Evolutionary conservation across 92 coral and sea anemone genomes (phyloP).

Genomic region (Actinostola sp.): DNA sequence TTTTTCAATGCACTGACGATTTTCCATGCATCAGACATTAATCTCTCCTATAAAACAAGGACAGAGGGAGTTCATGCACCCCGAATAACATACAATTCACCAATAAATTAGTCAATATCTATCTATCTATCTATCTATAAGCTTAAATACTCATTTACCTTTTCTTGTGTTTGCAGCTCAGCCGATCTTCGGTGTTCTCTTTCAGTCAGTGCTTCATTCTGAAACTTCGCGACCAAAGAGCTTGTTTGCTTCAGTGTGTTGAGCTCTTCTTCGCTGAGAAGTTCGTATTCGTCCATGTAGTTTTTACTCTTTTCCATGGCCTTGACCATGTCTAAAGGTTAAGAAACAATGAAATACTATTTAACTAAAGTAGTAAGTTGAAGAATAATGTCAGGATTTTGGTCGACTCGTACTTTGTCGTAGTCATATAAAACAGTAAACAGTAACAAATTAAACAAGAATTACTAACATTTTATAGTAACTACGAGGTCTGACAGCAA

Average conservation of each 20-base stretch:
- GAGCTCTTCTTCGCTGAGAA: constrained; percentile 49
- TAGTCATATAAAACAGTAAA: too few species aligned
- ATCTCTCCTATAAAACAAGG: constrained; percentile 58
- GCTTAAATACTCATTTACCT: constrained; percentile 29
- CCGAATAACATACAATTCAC: too few species aligned
- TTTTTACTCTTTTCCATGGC: constrained; percentile 29
- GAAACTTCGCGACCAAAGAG: constrained; percentile 82
- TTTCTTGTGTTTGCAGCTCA: constrained; percentile 73
- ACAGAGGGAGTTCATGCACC: too few species aligned
- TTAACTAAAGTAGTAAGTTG: background rate
- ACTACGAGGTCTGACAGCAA: too few species aligned
- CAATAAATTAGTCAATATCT: background rate
- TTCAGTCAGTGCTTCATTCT: constrained; percentile 74
- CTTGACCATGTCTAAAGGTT: constrained; percentile 19
- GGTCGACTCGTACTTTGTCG: background rate
- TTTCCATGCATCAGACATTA: constrained; percentile 82
- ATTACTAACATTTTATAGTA: too few species aligned
- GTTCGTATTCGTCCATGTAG: constrained; percentile 21
- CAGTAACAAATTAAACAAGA: background rate
- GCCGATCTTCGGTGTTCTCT: constrained; percentile 74
- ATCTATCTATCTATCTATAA: background rate
- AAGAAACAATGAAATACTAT: background rate
- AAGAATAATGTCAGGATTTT: background rate
- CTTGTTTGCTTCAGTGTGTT: constrained; percentile 61
- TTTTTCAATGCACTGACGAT: constrained; percentile 77